phyloP scores from a whole-genome alignment of 2,113 vertebrate genomes.

The Seriola quinqueradiata region DNA sequence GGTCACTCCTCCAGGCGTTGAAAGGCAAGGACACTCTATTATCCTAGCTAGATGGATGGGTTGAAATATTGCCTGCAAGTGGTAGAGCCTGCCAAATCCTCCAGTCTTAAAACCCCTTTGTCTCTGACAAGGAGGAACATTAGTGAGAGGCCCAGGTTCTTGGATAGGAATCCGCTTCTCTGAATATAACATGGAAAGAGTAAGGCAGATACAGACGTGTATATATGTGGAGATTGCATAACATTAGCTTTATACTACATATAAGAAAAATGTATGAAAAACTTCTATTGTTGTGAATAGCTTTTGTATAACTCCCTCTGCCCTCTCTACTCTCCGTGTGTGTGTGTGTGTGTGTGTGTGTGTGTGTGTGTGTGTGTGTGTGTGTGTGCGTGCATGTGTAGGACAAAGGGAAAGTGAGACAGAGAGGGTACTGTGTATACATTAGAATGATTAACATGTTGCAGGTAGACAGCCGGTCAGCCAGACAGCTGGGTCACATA shows the following conservation, averaged over 20 bases:
- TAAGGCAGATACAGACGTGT: not conserved
- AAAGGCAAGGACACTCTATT: slow-evolving; percentile 87
- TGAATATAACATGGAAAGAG: slow-evolving; percentile 48
- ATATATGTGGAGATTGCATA: slow-evolving; percentile 31
- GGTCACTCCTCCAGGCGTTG: slow-evolving; percentile 84
- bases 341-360: not conserved
- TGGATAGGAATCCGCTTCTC: slow-evolving; percentile 60
- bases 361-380: not conserved
- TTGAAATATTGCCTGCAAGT: slow-evolving; percentile 86
- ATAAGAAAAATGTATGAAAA: slow-evolving; percentile 15
- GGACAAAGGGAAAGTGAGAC: not conserved
- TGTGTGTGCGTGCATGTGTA: not conserved
- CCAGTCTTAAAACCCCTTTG: slow-evolving; percentile 83
- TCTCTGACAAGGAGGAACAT: slow-evolving; percentile 82
- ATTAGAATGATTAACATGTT: slow-evolving; percentile 45
- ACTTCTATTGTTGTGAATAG: slow-evolving; percentile 3
- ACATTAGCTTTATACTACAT: slow-evolving; percentile 6
- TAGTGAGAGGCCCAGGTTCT: slow-evolving; percentile 77
- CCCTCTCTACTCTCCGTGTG: not conserved
- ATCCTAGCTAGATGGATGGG: slow-evolving; percentile 85
- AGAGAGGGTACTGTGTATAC: slow-evolving; percentile 11
- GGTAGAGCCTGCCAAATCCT: slow-evolving; percentile 82
- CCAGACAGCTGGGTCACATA: slow-evolving; percentile 55
- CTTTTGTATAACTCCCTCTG: not conserved
- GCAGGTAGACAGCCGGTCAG: slow-evolving; percentile 46